A percentile compares a stretch with the other conserved stretches of the same genome.
These are phyloP conservation scores for Aromia moschata DNA, from an alignment of 2,888 invertebrate species.

Conservation along the genomic window DNA sequence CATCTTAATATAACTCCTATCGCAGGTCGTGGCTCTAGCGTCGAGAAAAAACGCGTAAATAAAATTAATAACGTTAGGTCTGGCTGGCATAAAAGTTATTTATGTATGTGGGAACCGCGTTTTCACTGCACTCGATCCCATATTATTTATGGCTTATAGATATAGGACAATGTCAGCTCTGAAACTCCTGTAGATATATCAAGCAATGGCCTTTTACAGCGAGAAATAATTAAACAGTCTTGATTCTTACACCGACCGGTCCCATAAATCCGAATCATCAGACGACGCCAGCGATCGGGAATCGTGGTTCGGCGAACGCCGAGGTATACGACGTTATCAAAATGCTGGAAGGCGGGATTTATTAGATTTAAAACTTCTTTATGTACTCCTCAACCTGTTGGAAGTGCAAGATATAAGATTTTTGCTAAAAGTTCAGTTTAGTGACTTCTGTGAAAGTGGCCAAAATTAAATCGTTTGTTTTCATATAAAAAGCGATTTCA, in stretches of 20 bases:
- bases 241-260: slow-evolving; percentile 41
- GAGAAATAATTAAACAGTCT: slow-evolving; percentile 43
- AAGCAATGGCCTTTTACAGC: slow-evolving; percentile 32
- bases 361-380: slow-evolving; percentile 5
- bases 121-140: slow-evolving; percentile 16
- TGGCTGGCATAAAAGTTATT: slow-evolving; percentile 37
- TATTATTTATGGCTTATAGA: slow-evolving; percentile 34
- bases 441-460: no score
- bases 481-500: no score
- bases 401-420: slow-evolving; percentile 8
- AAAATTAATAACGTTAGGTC: slow-evolving; percentile 8
- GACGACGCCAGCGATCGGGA: slow-evolving; percentile 13
- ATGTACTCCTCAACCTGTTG: slow-evolving; percentile 3
- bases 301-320: slow-evolving; percentile 18
- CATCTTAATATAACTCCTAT: no score
- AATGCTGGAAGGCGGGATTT: slow-evolving; percentile 14
- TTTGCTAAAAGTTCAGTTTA: no score
- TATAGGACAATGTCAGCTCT: slow-evolving; percentile 37
- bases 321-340: slow-evolving; percentile 25
- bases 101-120: slow-evolving; percentile 36
- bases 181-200: slow-evolving; percentile 42
- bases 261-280: slow-evolving; percentile 41
- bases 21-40: no score
- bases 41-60: no score
- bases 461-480: no score